Evolutionary conservation across 2,888 invertebrate species (phyloP), one percentile per base, ranked within the genome.

Genomic region (Polydrusus cervinus): DNA sequence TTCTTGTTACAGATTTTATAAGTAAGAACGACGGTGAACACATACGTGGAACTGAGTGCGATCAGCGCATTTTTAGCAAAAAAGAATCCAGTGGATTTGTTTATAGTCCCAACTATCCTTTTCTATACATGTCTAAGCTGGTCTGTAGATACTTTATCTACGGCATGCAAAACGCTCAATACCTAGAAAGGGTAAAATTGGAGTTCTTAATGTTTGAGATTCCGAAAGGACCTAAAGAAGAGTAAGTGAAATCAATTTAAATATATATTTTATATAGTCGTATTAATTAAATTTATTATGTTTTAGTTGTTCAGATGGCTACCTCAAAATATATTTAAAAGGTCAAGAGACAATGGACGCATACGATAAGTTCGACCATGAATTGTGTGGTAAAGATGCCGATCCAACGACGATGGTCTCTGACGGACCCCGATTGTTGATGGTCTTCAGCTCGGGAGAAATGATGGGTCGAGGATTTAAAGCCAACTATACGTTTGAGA

Each of bases 1-100:
- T 38, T 61, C 45, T 40, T 53, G 1, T 89, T 89, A 60, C 89
- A 96, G 95, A 94, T 92, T 95, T 96, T 90, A 95, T 95, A 90
- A 94, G 93, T 88, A 94, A 94, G 90, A 94, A 95, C 89, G 95
- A 95, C 87, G 97, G 97, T 81, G 95, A 95, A 90, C 97, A 98
- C 89, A 97, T 98, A 87, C 92, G 95, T 86, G 98, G 98, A 86
- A 97, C 97, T 82, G 99, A 99, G 89, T 99, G 99, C 90, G 99
- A 99, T 90, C 97, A 98, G 89, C 95, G 97, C 89, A 97, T 98
- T 85, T 91, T 97, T 83, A 97, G 97, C 88, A 94, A 93, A 88
- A 96, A 96, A 88, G 95, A 97, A 88, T 96, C 97, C 75, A 93
- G 92, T 84, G 98, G 98, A 83, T 93, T 91, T 87, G 97, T 98